Base-by-base conservation (phyloP, 2,888 invertebrate genomes). In the Tenthredo mesomela region DNA sequence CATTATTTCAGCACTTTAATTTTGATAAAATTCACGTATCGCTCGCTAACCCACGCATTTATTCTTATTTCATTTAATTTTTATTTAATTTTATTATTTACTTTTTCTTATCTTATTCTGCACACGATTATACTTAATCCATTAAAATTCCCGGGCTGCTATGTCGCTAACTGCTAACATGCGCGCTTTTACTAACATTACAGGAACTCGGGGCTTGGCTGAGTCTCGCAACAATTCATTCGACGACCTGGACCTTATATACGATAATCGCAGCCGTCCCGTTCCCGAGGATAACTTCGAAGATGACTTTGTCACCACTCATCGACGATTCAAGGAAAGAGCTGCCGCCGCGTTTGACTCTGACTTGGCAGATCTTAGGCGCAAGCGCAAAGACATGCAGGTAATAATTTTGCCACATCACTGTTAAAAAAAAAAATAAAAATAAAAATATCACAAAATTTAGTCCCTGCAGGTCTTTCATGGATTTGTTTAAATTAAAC, bases 311-410 rank as follows among this genome's bases (percentile, higher is more conserved):
- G 89, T 92, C 25, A 29, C 85, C 12, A 86, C 87, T 21, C 92
- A 92, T 18, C 89, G 93, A 47, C 92, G 92, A 43, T 85, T 89
- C 83, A 93, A 92, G 86, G 91, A 93, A 82, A 91, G 92, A 10
- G 91, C 92, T 2, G 88, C 91, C 0, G 92, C 92, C 5, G 92
- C 92, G n/a, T 93, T 93, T 75, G 92, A 92, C 43, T 92, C 92
- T 82, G 93, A 93, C 86, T 86, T 93, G 84, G 93, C 92, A 9
- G 93, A 93, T 50, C 85, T 93, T 58, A 90, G 93, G 84, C 91
- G 93, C 85, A 92, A 90, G 71, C 88, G 93, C 84, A 89, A 92
- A 82, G 93, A 93, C 84, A 90, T 93, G 90, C 92, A 93, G 91
- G 92, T 92, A 88, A 83, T 92, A 88, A 83, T 10, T 54, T 10